Evolutionary conservation across 2,888 invertebrate species (phyloP), one percentile per base, ranked within the genome.

Genomic region (Zhengitettix transpicula): DNA sequence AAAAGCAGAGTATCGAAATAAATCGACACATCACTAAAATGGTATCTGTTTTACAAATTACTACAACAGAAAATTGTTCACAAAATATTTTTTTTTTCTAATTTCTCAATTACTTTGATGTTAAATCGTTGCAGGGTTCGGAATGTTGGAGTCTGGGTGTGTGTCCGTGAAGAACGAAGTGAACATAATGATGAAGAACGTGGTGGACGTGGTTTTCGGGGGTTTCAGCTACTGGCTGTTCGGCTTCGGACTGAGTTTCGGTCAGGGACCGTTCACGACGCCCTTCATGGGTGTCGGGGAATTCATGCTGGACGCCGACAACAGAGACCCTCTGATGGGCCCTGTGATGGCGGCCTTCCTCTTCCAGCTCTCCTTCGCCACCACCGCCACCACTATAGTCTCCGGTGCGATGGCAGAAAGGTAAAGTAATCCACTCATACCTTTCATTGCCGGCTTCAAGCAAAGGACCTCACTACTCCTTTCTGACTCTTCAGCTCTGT

Each of bases 181-280:
- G 0, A 95, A 95, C 71, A 94, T 97, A 61, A 95, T 96, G 95
- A 92, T 96, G 87, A 96, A 96, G 73, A 95, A 95, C 69, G 84
- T 93, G 0, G 89, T 91, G 0, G 95, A 96, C 68, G 92, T 96
- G 57, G 89, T 92, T 0, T 79, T 96, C 17, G 95, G 95, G 3
- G 95, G 92, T 62, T 72, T 92, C 14, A 92, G 93, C 0, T 96
- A 95, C 73, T 97, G 96, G 96, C 80, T 90, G 44, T 92, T 95
- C 70, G 96, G 96, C 1, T 96, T 89, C 72, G 94, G 91, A 1
- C 79, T 95, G 73, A 91, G 92, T 8, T 95, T 91, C 69, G 95
- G 93, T 0, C 78, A 83, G 17, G 82, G 84, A 0, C 72, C 80
- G 0, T 77, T 83, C 17, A 83, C 83, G 70, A 64, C 59, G 28